Base-by-base conservation (phyloP, 2,113 vertebrate species). In the Dendropsophus ebraccatus region DNA sequence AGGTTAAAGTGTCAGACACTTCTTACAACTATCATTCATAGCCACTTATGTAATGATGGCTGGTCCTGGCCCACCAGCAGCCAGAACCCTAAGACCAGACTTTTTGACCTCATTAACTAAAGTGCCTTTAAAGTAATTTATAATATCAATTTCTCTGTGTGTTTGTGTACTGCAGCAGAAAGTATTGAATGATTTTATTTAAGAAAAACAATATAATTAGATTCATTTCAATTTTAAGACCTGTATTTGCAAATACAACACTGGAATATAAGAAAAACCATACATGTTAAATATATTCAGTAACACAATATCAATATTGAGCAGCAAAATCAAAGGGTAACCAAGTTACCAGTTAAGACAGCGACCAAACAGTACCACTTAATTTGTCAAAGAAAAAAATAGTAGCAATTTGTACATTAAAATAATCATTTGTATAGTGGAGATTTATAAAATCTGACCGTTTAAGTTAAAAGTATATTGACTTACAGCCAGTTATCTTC, bases 401-500 rank as follows among this genome's bases (percentile, higher is more conserved):
- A 67, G 30, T 16, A 69, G 77, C 49, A 85, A 69, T 35, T 1
- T 23, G 49, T 72, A 84, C 73, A 84, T 30, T 62, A 67, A 47
- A 81, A 85, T 82, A 41, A 74, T 30, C 50, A 21, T 58, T 86
- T 49, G 52, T 72, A 60, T 12, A 28, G 25, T 52, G 30, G 17
- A 35, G 28, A 35, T 74, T 35, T 77, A 73, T 81, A 87, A 70
- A 87, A 87, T 62, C 67, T 79, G 49, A 14, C 72, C 21, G 32
- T 56, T 80, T 23, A 60, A 62, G 25, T 62, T 49, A 81, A 86
- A 81, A 58, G 62, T 37, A 79, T 56, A 58, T 60, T 73, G 37
- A 62, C 73, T 30, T 62, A 52, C 62, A 80, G 76, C 52, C 73
- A 37, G 78, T 62, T 72, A 35, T n/a, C 35, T 49, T 41, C 21